phyloP scores from a whole-genome alignment of 2,113 vertebrate genomes.

The Sinocyclocheilus anshuiensis region DNA sequence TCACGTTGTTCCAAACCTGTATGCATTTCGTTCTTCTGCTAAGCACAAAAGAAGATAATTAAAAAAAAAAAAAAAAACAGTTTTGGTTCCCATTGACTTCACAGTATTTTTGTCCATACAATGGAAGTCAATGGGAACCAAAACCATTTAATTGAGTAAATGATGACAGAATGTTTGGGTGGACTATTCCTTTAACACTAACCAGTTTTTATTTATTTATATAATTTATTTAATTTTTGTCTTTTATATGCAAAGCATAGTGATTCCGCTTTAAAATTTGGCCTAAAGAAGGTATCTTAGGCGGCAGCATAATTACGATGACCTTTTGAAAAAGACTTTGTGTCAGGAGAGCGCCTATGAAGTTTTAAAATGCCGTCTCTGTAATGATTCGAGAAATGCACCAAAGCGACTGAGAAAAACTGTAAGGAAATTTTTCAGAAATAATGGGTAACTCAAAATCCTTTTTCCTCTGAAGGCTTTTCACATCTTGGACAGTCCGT shows the following conservation, averaged over 20 bases:
- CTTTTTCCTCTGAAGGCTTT: background rate
- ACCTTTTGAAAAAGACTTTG: background rate
- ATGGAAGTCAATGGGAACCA: too few species aligned
- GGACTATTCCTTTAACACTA: background rate
- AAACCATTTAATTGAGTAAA: background rate
- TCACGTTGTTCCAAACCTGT: too few species aligned
- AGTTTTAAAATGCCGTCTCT: background rate
- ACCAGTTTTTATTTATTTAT: too few species aligned
- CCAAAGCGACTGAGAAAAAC: too few species aligned
- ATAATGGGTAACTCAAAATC: background rate
- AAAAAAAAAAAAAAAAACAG: too few species aligned
- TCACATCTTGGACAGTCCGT: conserved; percentile 23
- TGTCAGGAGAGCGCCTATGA: background rate
- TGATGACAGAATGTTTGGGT: background rate
- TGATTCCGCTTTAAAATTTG: background rate
- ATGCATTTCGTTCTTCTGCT: too few species aligned
- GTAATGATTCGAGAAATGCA: too few species aligned
- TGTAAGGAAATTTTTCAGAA: conserved; percentile 6
- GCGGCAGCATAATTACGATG: background rate
- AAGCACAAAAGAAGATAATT: too few species aligned
- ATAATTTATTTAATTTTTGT: background rate
- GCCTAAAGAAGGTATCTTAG: background rate
- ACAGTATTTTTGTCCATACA: background rate
- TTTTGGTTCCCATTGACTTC: background rate
- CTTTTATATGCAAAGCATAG: background rate